Conservation (phyloP, 2,113 vertebrate species). For the Fregata magnificens region DNA sequence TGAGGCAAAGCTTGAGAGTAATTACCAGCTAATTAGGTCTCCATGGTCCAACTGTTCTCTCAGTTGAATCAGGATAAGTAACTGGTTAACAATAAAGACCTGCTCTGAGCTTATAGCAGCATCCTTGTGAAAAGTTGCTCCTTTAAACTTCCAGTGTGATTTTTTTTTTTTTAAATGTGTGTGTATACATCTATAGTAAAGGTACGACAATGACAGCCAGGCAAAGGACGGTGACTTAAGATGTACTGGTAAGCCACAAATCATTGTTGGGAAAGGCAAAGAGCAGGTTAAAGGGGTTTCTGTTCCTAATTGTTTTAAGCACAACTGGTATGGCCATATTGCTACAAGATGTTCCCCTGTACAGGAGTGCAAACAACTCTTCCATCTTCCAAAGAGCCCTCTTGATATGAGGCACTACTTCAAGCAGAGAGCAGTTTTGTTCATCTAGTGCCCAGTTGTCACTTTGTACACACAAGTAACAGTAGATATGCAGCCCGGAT, state of each 20-base stretch:
- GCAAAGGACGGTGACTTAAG: not conserved
- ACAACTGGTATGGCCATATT: constrained; percentile 15
- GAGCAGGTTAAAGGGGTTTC: not conserved
- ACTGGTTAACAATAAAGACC: not conserved
- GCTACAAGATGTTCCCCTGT: not conserved
- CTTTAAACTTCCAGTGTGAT: not conserved
- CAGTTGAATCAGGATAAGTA: not conserved
- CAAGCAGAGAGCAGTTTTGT: not conserved
- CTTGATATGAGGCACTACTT: not conserved
- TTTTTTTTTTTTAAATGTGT: no score
- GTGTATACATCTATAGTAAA: not conserved
- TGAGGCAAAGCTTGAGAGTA: not conserved
- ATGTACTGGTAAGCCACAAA: not conserved
- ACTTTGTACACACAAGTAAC: not conserved
- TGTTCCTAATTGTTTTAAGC: not conserved
- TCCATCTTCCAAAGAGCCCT: not conserved
- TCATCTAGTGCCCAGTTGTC: not conserved
- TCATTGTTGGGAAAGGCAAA: not conserved
- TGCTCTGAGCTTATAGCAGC: not conserved
- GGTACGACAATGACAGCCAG: not conserved
- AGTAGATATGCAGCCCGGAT: not conserved
- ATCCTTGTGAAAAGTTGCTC: not conserved
- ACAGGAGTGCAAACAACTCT: not conserved
- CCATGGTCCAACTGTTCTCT: not conserved
- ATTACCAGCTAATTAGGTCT: not conserved